Conservation (phyloP, 2,113 vertebrate species). For the Quiscalus mexicanus region DNA sequence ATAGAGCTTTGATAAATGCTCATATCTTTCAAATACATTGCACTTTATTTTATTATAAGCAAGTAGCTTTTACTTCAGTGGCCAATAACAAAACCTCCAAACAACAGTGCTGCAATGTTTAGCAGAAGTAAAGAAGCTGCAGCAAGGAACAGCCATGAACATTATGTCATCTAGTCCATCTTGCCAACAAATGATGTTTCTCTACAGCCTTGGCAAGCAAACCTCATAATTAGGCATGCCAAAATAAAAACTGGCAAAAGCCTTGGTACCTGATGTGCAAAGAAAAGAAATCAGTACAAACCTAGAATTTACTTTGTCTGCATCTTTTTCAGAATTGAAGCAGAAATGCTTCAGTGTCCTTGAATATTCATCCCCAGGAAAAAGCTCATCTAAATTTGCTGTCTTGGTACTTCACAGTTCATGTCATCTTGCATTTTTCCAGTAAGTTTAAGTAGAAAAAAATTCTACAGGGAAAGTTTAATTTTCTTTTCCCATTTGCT, state of each 20-base stretch:
- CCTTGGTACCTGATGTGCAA: slow-evolving; percentile 25
- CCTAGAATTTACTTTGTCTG: slow-evolving; percentile 24
- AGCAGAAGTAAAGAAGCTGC: background rate
- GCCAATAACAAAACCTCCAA: background rate
- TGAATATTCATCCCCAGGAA: background rate
- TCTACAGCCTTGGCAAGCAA: slow-evolving; percentile 37
- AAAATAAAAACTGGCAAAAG: slow-evolving; percentile 40
- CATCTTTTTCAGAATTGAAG: slow-evolving; percentile 2
- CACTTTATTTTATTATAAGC: background rate
- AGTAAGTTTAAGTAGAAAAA: slow-evolving; percentile 13
- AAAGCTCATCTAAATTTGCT: background rate
- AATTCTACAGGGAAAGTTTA: background rate
- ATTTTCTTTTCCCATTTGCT: background rate
- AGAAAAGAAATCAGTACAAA: slow-evolving; percentile 13
- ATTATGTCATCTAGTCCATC: slow-evolving; percentile 37
- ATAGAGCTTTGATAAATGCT: background rate
- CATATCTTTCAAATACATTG: background rate
- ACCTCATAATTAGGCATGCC: slow-evolving; percentile 11
- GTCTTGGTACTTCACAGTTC: background rate
- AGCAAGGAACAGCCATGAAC: background rate
- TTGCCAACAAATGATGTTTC: slow-evolving; percentile 49
- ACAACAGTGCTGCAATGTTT: background rate
- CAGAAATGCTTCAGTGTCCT: slow-evolving; percentile 9
- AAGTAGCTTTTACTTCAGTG: background rate
- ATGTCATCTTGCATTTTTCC: background rate